A percentile compares a stretch with the other conserved stretches of the same genome.
Evolutionary conservation across 2,888 invertebrate species (phyloP).

Genomic region (Lithophane socia): DNA sequence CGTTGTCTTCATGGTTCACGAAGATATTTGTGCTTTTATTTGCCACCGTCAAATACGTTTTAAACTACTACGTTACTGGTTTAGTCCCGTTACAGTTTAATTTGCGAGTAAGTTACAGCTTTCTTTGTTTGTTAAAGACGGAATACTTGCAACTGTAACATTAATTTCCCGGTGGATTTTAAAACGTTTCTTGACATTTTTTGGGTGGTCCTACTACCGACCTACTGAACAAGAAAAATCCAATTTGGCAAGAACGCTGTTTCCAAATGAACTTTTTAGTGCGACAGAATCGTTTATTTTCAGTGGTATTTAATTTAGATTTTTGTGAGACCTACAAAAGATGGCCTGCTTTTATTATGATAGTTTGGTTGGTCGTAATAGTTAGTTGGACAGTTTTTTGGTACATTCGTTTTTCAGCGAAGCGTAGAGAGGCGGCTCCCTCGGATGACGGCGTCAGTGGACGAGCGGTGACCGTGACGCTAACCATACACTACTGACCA

Average conservation of each 20-base stretch:
- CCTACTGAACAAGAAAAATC: conserved; percentile 24
- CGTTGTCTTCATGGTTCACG: conserved; percentile 55
- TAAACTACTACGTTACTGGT: conserved; percentile 28
- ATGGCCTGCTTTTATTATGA: conserved; percentile 57
- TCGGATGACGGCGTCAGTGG: conserved; percentile 65
- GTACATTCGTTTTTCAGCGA: conserved; percentile 65
- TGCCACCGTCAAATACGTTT: conserved; percentile 36
- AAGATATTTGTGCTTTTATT: conserved; percentile 47
- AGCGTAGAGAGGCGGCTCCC: conserved; percentile 70
- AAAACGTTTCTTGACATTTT: conserved; percentile 29
- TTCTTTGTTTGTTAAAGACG: conserved; percentile 51
- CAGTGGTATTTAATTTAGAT: conserved; percentile 32
- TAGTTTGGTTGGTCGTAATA: conserved; percentile 43
- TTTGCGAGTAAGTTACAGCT: conserved; percentile 33
- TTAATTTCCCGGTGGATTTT: conserved; percentile 45
- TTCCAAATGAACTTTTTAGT: conserved; percentile 33
- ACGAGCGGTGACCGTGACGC: conserved; percentile 77
- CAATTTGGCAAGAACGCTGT: conserved; percentile 42
- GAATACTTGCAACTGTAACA: conserved; percentile 32
- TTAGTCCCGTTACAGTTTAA: conserved; percentile 49
- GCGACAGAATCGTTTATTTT: conserved; percentile 8
- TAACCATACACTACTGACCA: conserved; percentile 77
- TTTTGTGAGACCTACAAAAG: conserved; percentile 37
- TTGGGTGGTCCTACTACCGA: conserved; percentile 43
- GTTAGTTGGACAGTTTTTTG: conserved; percentile 47